Evolutionary conservation across 2,113 vertebrate genomes (phyloP).

Genomic region (Melanotaenia duboulayi): DNA sequence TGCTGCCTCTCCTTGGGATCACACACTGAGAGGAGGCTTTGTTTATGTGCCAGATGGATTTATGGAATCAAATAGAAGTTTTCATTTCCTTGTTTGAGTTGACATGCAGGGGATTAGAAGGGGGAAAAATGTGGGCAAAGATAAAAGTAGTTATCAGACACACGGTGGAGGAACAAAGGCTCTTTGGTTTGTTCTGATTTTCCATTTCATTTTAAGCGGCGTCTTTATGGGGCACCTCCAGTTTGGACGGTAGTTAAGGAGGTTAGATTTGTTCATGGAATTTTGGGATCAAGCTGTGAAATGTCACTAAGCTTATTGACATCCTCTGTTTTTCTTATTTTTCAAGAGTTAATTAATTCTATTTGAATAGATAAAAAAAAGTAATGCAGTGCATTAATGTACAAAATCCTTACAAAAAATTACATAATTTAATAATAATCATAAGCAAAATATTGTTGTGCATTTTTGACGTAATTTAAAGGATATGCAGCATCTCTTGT

Average conservation of each 20-base stretch:
- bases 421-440: too few relatives aligned
- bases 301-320: background rate
- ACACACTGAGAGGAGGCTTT: conserved; percentile 77
- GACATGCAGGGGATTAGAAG: conserved; percentile 72
- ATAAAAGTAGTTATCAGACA: conserved; percentile 70
- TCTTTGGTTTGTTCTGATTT: conserved; percentile 63
- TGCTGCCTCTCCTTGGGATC: conserved; percentile 68
- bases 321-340: too few relatives aligned
- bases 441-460: too few relatives aligned
- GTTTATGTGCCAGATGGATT: conserved; percentile 82
- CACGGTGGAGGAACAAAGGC: conserved; percentile 59
- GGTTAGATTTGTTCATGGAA: conserved; percentile 14
- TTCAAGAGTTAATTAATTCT: too few relatives aligned
- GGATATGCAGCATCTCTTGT: too few relatives aligned
- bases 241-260: conserved; percentile 5
- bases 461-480: too few relatives aligned
- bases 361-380: too few relatives aligned
- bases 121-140: conserved; percentile 64
- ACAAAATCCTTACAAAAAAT: too few relatives aligned
- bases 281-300: background rate
- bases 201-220: conserved; percentile 48
- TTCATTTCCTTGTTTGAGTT: conserved; percentile 81
- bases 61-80: conserved; percentile 79
- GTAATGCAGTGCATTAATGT: too few relatives aligned
- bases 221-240: conserved; percentile 31